A percentile compares a stretch with the other conserved stretches of the same genome.
These are phyloP conservation scores for Polydrusus cervinus DNA, from an alignment of 2,888 invertebrate genomes.

Conservation along the genomic window DNA sequence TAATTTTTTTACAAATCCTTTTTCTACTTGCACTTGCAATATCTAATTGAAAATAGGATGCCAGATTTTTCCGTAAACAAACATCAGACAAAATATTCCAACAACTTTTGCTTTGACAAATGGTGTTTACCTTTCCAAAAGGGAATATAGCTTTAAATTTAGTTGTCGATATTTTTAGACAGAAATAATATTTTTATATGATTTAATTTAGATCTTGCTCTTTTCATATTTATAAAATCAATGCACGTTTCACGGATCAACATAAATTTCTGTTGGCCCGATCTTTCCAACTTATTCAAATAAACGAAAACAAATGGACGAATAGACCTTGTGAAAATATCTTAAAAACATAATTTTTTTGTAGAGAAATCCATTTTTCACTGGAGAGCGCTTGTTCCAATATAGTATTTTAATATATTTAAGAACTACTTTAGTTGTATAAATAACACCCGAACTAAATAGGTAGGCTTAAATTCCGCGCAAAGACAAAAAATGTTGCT, in stretches of 20 bases:
- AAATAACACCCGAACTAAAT: neutral
- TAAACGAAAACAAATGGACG: constrained; percentile 16
- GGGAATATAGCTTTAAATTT: constrained; percentile 47
- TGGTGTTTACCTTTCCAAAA: constrained; percentile 57
- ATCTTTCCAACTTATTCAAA: constrained; percentile 15
- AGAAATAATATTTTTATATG: constrained; percentile 55
- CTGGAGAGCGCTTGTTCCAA: neutral
- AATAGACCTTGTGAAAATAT: neutral
- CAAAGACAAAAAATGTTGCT: neutral
- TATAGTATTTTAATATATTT: neutral
- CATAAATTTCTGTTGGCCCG: constrained; percentile 10
- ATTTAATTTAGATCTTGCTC: constrained; percentile 25
- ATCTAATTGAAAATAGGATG: constrained; percentile 11
- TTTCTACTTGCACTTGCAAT: constrained; percentile 1
- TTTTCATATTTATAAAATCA: constrained; percentile 29
- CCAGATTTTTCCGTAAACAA: constrained; percentile 30
- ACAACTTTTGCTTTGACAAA: constrained; percentile 58
- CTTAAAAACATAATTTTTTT: neutral
- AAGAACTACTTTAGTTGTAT: neutral
- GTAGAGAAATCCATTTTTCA: neutral
- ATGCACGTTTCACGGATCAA: constrained; percentile 20
- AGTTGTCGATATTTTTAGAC: constrained; percentile 52
- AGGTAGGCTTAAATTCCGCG: neutral
- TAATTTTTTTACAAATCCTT: neutral
- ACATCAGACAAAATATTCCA: constrained; percentile 14